phyloP scores from a whole-genome alignment of 2,888 invertebrate species.

The Dolomedes plantarius region DNA sequence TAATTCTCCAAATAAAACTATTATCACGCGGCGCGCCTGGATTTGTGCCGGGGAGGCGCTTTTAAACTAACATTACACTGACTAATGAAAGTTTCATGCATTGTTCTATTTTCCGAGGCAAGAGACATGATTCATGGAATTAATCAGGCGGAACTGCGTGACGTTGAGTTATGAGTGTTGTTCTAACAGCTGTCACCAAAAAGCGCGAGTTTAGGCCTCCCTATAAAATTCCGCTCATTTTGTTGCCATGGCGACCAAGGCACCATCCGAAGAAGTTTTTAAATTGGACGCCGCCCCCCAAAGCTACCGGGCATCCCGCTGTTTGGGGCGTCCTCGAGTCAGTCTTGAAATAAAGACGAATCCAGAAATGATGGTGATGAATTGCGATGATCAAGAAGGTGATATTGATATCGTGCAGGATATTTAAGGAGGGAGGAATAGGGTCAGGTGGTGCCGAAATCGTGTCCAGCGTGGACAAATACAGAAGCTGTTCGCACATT shows the following conservation, averaged over 20 bases:
- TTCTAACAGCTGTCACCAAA: slow-evolving; percentile 9
- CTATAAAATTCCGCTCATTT: slow-evolving; percentile 1
- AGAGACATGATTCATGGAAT: not conserved
- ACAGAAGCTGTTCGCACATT: no score
- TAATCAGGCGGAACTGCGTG: not conserved
- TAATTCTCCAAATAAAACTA: no score
- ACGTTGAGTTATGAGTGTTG: slow-evolving; percentile 11
- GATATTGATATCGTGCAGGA: no score
- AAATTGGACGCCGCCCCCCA: not conserved
- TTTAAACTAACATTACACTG: not conserved
- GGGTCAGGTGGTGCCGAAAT: no score
- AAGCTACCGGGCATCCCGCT: not conserved
- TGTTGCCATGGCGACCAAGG: not conserved
- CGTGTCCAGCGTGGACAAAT: no score
- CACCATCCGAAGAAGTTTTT: not conserved
- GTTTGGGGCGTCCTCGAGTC: no score
- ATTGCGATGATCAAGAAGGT: no score
- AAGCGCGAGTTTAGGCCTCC: not conserved
- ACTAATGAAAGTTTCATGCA: not conserved
- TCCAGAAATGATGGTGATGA: no score
- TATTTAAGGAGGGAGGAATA: no score
- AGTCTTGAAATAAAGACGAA: no score
- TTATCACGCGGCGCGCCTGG: no score
- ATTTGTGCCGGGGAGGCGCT: no score
- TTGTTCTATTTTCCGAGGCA: not conserved